These are phyloP conservation scores for Trinectes maculatus DNA, from an alignment of 2,113 vertebrate species.

Conservation along the genomic window DNA sequence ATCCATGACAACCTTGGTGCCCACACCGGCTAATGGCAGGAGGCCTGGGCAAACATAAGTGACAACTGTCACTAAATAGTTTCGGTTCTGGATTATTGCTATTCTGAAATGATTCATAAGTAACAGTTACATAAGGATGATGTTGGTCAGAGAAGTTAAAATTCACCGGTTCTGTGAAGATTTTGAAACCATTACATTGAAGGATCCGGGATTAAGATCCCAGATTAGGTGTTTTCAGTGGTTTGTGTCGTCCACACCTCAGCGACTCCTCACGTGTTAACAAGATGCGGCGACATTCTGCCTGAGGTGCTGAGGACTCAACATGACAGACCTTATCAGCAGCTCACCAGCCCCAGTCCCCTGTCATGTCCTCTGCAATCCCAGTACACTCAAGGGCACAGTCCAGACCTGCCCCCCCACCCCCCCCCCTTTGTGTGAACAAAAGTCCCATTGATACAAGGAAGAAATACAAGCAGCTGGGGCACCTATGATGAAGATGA, in stretches of 20 bases:
- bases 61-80: conserved; percentile 59
- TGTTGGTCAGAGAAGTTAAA: background rate
- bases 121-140: too few species aligned
- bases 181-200: background rate
- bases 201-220: background rate
- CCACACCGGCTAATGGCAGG: conserved; percentile 44
- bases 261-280: conserved; percentile 8
- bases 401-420: conserved; percentile 4
- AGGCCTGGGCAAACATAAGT: conserved; percentile 62
- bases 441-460: background rate
- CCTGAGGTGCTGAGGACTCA: conserved; percentile 14
- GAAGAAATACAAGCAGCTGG: background rate
- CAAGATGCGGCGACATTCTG: conserved; percentile 24
- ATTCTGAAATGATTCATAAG: conserved; percentile 19
- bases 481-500: background rate
- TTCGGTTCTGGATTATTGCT: conserved; percentile 39
- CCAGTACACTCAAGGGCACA: conserved; percentile 16
- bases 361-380: conserved; percentile 25
- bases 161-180: background rate
- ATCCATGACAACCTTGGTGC: conserved; percentile 58
- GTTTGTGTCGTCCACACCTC: conserved; percentile 26
- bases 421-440: background rate
- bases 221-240: background rate
- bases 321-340: conserved; percentile 54
- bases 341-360: conserved; percentile 33